A percentile compares a stretch with the other conserved stretches of the same genome.
Evolutionary conservation across 2,113 vertebrate species (phyloP).

Genomic region (Meleagris gallopavo): DNA sequence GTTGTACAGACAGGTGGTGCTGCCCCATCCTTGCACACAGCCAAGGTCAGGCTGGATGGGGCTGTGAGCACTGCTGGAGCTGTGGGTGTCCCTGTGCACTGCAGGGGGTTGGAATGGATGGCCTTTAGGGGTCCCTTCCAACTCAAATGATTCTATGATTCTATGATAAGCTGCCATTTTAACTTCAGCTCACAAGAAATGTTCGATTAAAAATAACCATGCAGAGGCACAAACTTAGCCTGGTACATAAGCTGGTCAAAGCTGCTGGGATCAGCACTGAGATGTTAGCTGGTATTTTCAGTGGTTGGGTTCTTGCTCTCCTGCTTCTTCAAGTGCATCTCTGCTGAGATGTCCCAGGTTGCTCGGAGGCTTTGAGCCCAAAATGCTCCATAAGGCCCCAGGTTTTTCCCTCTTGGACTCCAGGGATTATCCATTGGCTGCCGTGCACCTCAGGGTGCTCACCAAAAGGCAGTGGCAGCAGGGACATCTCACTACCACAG

Average conservation of each 20-base stretch:
- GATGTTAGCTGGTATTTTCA: background rate
- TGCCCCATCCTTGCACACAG: no score
- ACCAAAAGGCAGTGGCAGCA: background rate
- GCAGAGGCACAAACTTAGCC: background rate
- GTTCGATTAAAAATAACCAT: background rate
- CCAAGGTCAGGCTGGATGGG: no score
- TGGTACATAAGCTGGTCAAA: background rate
- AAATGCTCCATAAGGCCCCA: background rate
- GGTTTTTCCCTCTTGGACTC: background rate
- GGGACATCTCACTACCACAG: background rate
- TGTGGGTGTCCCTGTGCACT: no score
- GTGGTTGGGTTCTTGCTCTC: no score
- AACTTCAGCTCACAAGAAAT: no score
- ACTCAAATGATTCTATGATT: no score
- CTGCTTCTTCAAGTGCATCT: background rate
- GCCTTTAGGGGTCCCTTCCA: no score
- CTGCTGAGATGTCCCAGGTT: background rate
- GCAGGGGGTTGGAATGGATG: no score
- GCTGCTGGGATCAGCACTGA: background rate
- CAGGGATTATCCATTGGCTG: background rate
- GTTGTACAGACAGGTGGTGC: no score
- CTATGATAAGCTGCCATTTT: no score
- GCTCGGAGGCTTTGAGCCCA: background rate
- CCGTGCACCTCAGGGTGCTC: rapidly evolving
- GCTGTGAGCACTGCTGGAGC: no score